Conservation (phyloP, 2,888 invertebrate species). For the Diogma glabrata region DNA sequence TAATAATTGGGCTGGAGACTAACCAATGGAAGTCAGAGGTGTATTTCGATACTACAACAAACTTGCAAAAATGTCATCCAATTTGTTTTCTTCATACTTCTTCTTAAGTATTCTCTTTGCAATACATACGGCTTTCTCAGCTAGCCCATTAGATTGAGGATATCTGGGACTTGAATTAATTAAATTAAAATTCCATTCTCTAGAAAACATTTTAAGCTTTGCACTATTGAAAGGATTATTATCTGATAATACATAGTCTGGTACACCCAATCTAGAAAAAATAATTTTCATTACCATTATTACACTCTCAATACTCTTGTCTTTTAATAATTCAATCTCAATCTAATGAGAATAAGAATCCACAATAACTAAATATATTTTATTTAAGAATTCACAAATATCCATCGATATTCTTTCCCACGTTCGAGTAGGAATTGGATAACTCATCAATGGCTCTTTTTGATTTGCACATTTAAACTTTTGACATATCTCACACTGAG, state of each 20-base stretch:
- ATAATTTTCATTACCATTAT: slow-evolving; percentile 14
- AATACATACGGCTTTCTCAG: background rate
- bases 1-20: too few species aligned
- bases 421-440: slow-evolving; percentile 8
- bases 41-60: too few species aligned
- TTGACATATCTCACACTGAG: slow-evolving; percentile 3
- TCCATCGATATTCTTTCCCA: slow-evolving; percentile 12
- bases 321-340: slow-evolving; percentile 10
- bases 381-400: slow-evolving; percentile 7
- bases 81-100: too few species aligned
- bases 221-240: slow-evolving; percentile 4
- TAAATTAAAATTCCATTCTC: background rate
- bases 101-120: background rate
- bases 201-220: background rate
- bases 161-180: background rate
- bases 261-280: slow-evolving; percentile 13
- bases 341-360: slow-evolving; percentile 17
- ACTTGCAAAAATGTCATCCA: too few species aligned
- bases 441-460: slow-evolving; percentile 11
- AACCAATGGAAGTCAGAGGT: too few species aligned
- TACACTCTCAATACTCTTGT: slow-evolving; percentile 9
- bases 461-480: slow-evolving; percentile 6
- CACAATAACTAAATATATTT: slow-evolving; percentile 14
- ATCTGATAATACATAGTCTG: background rate
- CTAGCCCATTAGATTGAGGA: background rate